Conservation (phyloP, 1,140 invertebrate species). For the Anoplolepis gracilipes region DNA sequence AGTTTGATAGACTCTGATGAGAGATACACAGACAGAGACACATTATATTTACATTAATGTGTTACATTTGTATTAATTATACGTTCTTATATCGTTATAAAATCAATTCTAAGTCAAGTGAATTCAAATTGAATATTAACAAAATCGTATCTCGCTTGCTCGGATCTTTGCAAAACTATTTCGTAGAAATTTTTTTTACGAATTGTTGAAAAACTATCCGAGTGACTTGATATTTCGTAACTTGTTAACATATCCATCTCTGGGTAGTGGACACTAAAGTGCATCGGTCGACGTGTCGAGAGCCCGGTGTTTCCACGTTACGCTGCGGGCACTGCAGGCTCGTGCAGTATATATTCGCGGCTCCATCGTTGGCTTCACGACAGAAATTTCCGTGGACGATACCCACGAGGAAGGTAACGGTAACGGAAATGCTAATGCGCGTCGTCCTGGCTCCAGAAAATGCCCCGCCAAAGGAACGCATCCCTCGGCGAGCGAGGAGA, state of each 20-base stretch:
- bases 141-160: not conserved
- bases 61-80: too few relatives aligned
- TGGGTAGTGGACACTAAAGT: conserved; percentile 17
- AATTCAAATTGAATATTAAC: conserved; percentile 12
- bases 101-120: too few relatives aligned
- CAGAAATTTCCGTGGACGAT: conserved; percentile 72
- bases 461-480: conserved; percentile 47
- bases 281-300: conserved; percentile 50
- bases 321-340: conserved; percentile 3
- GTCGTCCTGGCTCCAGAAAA: conserved; percentile 49
- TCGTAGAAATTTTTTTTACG: not conserved
- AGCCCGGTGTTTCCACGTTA: conserved; percentile 20
- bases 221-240: not conserved
- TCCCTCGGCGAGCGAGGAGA: conserved; percentile 39
- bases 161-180: not conserved
- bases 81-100: not conserved
- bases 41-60: too few relatives aligned
- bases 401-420: conserved; percentile 72
- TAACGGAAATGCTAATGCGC: conserved; percentile 82
- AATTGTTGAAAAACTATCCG: not conserved
- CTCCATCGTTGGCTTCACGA: conserved; percentile 49
- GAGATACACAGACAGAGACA: too few relatives aligned
- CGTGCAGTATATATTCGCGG: conserved; percentile 54
- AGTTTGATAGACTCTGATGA: too few relatives aligned
- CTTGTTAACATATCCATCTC: conserved; percentile 44